These are phyloP conservation scores for Daubentonia madagascariensis DNA, from an alignment of 2,113 vertebrate species.

Conservation along the genomic window DNA sequence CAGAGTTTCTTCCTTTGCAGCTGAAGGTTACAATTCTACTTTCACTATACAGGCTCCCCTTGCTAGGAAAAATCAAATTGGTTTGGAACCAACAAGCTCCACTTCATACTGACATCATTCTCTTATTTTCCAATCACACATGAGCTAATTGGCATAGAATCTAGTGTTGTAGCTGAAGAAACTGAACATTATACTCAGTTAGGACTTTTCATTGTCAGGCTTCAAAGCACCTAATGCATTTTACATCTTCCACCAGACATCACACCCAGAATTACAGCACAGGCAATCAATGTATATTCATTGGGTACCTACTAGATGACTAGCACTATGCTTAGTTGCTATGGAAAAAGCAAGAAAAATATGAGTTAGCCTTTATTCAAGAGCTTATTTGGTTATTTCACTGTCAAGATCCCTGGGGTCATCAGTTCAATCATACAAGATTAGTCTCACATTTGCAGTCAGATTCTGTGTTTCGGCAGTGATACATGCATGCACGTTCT, in stretches of 20 bases:
- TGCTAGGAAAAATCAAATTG: not conserved
- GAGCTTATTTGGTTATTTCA: not conserved
- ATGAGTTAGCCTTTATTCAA: not conserved
- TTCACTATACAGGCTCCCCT: not conserved
- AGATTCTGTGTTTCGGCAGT: not conserved
- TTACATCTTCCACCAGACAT: too few relatives aligned
- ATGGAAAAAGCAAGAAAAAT: not conserved
- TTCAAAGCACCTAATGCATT: not conserved
- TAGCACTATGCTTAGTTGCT: not conserved
- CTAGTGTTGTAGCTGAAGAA: accelerated
- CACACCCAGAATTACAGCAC: not conserved
- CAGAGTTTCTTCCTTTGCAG: not conserved
- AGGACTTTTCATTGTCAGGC: not conserved
- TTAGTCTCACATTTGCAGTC: too few relatives aligned
- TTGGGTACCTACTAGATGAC: not conserved
- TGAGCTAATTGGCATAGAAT: not conserved
- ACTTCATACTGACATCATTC: not conserved
- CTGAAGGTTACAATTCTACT: not conserved
- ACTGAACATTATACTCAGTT: accelerated
- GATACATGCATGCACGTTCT: accelerated
- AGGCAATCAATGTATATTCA: too few relatives aligned
- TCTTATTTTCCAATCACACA: not conserved
- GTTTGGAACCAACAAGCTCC: not conserved
- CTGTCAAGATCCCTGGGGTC: not conserved
- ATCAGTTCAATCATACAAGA: not conserved